Evolutionary conservation across 1,140 invertebrate species (phyloP).

Genomic region (Platyscapa corneri): DNA sequence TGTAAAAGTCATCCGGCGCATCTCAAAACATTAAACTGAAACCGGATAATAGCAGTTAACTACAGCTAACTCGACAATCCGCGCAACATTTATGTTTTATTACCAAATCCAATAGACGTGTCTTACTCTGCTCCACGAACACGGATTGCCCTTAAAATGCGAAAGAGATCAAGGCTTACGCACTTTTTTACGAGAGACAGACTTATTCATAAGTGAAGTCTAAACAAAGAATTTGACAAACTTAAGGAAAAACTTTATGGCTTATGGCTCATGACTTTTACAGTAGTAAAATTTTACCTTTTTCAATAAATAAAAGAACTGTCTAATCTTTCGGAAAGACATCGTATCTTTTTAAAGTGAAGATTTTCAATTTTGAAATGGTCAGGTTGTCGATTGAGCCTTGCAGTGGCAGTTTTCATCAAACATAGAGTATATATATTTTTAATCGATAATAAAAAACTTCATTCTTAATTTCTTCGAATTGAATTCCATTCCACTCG

Average conservation of each 20-base stretch:
- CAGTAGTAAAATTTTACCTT: neutral
- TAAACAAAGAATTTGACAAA: neutral
- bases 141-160: neutral
- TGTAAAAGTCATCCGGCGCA: neutral
- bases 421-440: neutral
- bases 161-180: neutral
- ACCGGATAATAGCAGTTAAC: neutral
- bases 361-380: no score
- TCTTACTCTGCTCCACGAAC: neutral
- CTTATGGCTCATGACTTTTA: neutral
- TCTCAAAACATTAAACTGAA: constrained; percentile 9
- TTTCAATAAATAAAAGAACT: neutral
- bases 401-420: no score
- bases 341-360: no score
- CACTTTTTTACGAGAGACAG: neutral
- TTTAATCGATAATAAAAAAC: neutral
- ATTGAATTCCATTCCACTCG: neutral
- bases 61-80: neutral
- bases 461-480: neutral
- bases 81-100: constrained; percentile 32
- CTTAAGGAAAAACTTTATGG: neutral
- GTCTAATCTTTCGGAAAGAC: no score
- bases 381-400: neutral
- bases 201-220: neutral
- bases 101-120: constrained; percentile 22